These are phyloP conservation scores for Campoplex capitator DNA, from an alignment of 2,888 invertebrate species.

Conservation along the genomic window DNA sequence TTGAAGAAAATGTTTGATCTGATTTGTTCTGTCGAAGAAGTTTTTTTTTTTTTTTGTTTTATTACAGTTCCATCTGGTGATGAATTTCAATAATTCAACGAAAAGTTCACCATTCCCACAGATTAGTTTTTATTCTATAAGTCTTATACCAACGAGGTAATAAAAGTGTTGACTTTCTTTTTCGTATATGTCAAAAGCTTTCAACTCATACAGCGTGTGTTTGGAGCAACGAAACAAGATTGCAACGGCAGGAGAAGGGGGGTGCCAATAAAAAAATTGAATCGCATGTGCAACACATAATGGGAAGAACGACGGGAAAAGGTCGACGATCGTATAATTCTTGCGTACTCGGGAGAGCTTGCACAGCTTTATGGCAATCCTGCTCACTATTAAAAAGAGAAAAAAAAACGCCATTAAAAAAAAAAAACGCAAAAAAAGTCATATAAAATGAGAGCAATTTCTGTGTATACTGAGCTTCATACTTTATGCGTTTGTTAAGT, in stretches of 20 bases:
- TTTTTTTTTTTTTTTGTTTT: not conserved
- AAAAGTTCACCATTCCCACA: not conserved
- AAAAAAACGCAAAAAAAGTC: conserved; percentile 33
- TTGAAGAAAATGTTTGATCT: not conserved
- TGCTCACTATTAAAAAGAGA: conserved; percentile 58
- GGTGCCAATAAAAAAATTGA: conserved; percentile 32
- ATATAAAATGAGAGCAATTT: conserved; percentile 54
- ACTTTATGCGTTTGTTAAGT: conserved; percentile 65
- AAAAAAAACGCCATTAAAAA: conserved; percentile 19
- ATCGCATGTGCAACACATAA: conserved; percentile 29
- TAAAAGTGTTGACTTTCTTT: not conserved
- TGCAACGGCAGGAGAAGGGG: not conserved
- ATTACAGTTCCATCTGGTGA: not conserved
- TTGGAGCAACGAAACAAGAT: conserved; percentile 2
- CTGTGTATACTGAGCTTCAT: conserved; percentile 20
- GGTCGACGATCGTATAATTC: conserved; percentile 41
- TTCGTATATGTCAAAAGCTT: conserved; percentile 6
- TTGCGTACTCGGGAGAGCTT: conserved; percentile 22
- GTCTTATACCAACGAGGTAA: not conserved
- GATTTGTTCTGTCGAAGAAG: not conserved
- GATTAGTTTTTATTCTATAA: not conserved
- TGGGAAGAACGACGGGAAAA: conserved; percentile 14
- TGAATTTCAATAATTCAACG: not conserved
- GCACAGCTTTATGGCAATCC: conserved; percentile 60
- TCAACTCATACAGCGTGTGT: not conserved